Evolutionary conservation across 37 sponge, comb jelly and placozoan genomes (phyloP), one percentile per base, ranked within the genome.

Genomic region (Theonella swinhoei): DNA sequence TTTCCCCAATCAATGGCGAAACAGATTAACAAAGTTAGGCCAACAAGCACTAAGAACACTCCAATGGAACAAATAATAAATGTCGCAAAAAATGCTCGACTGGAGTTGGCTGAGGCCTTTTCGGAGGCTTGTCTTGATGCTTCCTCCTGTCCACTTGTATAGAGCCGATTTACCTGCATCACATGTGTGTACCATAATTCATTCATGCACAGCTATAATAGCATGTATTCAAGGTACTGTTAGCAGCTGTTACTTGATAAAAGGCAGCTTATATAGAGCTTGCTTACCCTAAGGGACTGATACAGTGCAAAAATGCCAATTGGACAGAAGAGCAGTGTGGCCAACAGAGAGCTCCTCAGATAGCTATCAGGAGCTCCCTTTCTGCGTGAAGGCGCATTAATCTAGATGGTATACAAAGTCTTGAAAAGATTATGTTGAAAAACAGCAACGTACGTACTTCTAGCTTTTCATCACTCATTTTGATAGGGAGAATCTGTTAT

Each of bases 301-400:
- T 17, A 42, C 32, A 75, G 62, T 33, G 79, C 79, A 60, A 25
- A 37, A 14, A 78, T 36, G 26, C 67, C 79, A 64, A 38, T 20
- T 11, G 66, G 76, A 14, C 59, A 75, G 33, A 32, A 75, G 62
- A 42, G 29, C 8, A 42, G n/a, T 25, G n/a, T 19, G 14, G 76
- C 76, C 24, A 58, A 4, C 1, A 75, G 32, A 35, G 76, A 54
- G 22, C 32, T 30, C 29, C 0, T 1, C 34, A 42, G 4, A 61
- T 75, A 75, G 61, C 42, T 59, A 2, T 75, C 76, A 29, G 54
- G 54, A 17, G 54, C 54, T 47, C 7, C 54, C 54, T 47, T 47
- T 7, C 14, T 7, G 14, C 7, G 14, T 14, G 14, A 14, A 47
- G 54, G 54, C 54, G 7, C 54, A 47, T 47, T 47, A 14, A 47